Conservation (phyloP, 2,113 vertebrate species). For the Archocentrus centrarchus region DNA sequence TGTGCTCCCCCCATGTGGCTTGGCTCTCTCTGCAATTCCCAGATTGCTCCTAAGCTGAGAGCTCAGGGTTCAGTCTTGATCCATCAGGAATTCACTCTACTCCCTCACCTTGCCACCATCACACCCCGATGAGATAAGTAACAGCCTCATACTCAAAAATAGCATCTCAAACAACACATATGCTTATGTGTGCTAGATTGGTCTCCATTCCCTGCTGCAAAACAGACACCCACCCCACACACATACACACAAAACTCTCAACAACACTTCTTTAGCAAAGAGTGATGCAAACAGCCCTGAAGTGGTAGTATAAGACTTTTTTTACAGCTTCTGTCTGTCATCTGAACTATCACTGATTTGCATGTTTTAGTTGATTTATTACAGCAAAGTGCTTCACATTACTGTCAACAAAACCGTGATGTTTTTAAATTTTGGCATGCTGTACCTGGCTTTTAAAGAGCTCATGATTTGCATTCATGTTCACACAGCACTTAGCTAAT, state of each 20-base stretch:
- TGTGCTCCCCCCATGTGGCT: slow-evolving; percentile 41
- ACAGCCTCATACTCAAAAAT: slow-evolving; percentile 71
- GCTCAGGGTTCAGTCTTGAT: slow-evolving; percentile 53
- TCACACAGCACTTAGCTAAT: not conserved
- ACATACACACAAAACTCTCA: slow-evolving; percentile 26
- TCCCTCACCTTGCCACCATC: slow-evolving; percentile 61
- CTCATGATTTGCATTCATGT: not conserved
- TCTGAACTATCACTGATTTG: not conserved
- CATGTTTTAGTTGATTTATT: slow-evolving; percentile 7
- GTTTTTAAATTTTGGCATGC: not conserved
- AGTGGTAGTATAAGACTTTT: slow-evolving; percentile 35
- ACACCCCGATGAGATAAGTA: slow-evolving; percentile 70
- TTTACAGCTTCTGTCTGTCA: not conserved
- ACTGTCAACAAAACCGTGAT: not conserved
- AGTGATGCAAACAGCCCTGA: slow-evolving; percentile 68
- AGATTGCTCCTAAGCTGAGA: slow-evolving; percentile 44
- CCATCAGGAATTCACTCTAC: slow-evolving; percentile 59
- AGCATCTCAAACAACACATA: slow-evolving; percentile 77
- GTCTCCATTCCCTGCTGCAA: slow-evolving; percentile 64
- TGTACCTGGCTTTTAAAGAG: not conserved
- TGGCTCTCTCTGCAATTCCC: slow-evolving; percentile 52
- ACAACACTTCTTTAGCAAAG: slow-evolving; percentile 75
- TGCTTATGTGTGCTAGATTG: slow-evolving; percentile 57
- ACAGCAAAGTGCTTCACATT: not conserved
- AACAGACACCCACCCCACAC: slow-evolving; percentile 15